Percentiles rank a stretch among this genome's conserved stretches.
phyloP scores from a whole-genome alignment of 2,888 invertebrate species.

The Troilus luridus region DNA sequence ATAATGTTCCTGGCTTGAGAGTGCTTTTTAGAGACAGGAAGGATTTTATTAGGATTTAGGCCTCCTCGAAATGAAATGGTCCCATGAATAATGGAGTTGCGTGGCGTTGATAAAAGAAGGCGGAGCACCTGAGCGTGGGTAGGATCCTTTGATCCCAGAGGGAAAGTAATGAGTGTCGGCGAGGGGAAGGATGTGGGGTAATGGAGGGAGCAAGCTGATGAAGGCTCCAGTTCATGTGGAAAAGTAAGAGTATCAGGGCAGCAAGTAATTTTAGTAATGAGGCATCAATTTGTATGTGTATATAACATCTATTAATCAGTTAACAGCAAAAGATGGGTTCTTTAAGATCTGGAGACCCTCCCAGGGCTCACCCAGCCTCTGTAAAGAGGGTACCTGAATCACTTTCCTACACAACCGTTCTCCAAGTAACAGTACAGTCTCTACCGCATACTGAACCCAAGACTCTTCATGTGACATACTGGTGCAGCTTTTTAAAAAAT shows the following conservation, averaged over 20 bases:
- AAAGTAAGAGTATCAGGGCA: not conserved
- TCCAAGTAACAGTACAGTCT: too few species aligned
- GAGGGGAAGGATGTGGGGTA: not conserved
- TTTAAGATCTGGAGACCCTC: too few species aligned
- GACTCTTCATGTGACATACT: too few species aligned
- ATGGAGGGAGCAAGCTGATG: not conserved
- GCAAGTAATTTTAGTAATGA: not conserved
- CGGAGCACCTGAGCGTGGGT: not conserved
- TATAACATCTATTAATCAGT: too few species aligned
- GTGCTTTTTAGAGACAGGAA: not conserved
- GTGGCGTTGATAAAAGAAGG: not conserved
- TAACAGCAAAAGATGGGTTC: too few species aligned
- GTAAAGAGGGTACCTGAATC: too few species aligned
- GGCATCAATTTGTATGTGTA: not conserved
- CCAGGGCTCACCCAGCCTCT: too few species aligned
- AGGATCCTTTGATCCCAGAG: not conserved
- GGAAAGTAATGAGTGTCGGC: not conserved
- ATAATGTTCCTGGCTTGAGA: not conserved
- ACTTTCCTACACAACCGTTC: too few species aligned
- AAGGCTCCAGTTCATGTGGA: not conserved
- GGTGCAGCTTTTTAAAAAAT: too few species aligned
- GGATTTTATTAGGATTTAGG: constrained; percentile 14
- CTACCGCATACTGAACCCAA: too few species aligned
- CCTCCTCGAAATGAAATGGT: not conserved
- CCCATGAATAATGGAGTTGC: not conserved